Base-by-base conservation (phyloP, 2,113 vertebrate genomes). In the Crotalus horridus region DNA sequence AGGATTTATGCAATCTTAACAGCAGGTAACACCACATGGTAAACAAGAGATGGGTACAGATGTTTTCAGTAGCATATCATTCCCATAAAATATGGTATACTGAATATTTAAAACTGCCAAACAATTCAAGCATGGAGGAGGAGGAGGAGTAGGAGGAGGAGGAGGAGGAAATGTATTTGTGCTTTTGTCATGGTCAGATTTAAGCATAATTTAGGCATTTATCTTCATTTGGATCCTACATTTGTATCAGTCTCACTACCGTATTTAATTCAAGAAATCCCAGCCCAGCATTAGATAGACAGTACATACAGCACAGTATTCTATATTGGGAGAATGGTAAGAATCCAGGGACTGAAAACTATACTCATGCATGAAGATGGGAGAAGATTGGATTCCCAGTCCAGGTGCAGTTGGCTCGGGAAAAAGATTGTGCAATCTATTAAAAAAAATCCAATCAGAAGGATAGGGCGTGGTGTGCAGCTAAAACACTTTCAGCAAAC, bases 11-110 rank as follows among this genome's bases (percentile, higher is more conserved):
- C 54, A 29, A 74, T 91, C 69, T 85, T 94, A 90, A 59, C 39
- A 87, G 89, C 17, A 93, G 33, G 20, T 56, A 92, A 53, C 10
- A 86, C 12, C 91, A 53, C 11, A 90, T 87, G 92, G 88, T 89
- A 92, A 92, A 12, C 3, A 92, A 39, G 11, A 54, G 8, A 90
- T 90, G 0, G 0, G 69, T 2, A 56, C 90, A 56, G 69, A 58
- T 86, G 86, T 0, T 10, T n/a, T 74, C 90, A n/a, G 87, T 54
- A 9, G 26, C 58, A 53, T 33, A 33, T 85, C 26, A 33, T 43
- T 64, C 15, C 46, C 2, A 85, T 91, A 94, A 93, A 88, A 0
- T 0, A 17, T 64, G 69, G 93, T 93, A 91, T 23, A 6, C 54
- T 58, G 61, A 13, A 8, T 81, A 21, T 7, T 20, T 56, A 56